A percentile compares a stretch with the other conserved stretches of the same genome.
These are phyloP conservation scores for Adrianichthys oophorus DNA, from an alignment of 2,797 vertebrate genomes.

Conservation along the genomic window DNA sequence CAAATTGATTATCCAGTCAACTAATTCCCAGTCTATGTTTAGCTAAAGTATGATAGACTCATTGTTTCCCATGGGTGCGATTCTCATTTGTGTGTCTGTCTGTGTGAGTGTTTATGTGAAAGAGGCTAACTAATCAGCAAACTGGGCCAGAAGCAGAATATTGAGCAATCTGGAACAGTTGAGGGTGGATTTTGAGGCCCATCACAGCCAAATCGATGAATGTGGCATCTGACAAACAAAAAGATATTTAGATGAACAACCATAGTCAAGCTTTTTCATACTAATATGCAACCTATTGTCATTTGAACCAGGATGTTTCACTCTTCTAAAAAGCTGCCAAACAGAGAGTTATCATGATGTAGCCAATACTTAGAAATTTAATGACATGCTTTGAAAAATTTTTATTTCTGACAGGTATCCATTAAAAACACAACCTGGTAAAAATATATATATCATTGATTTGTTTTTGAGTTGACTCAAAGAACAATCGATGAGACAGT, in stretches of 20 bases:
- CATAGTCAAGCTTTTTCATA: slow-evolving; percentile 28
- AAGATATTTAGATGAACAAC: slow-evolving; percentile 35
- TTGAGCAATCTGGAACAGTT: slow-evolving; percentile 65
- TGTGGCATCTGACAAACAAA: slow-evolving; percentile 45
- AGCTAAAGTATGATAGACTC: slow-evolving; percentile 79
- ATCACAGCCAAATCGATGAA: slow-evolving; percentile 39
- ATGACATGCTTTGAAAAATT: too few species aligned
- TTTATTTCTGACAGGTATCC: too few species aligned
- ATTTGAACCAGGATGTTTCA: slow-evolving; percentile 10
- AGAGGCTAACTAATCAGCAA: slow-evolving; percentile 70
- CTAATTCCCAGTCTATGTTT: slow-evolving; percentile 79
- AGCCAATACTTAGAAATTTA: too few species aligned
- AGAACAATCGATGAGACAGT: too few species aligned
- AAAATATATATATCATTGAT: too few species aligned
- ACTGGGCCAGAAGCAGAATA: slow-evolving; percentile 69
- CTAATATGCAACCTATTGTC: slow-evolving; percentile 22
- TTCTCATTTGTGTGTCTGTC: slow-evolving; percentile 79
- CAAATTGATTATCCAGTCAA: slow-evolving; percentile 78
- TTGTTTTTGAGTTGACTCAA: too few species aligned
- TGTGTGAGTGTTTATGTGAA: slow-evolving; percentile 75
- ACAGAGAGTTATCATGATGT: neutral
- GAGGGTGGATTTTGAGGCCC: slow-evolving; percentile 44
- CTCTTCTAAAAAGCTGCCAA: slow-evolving; percentile 3
- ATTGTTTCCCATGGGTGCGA: slow-evolving; percentile 71
- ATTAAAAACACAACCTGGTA: too few species aligned